Evolutionary conservation across 2,113 vertebrate species (phyloP).

Genomic region (Tenebrosternarchus preto): DNA sequence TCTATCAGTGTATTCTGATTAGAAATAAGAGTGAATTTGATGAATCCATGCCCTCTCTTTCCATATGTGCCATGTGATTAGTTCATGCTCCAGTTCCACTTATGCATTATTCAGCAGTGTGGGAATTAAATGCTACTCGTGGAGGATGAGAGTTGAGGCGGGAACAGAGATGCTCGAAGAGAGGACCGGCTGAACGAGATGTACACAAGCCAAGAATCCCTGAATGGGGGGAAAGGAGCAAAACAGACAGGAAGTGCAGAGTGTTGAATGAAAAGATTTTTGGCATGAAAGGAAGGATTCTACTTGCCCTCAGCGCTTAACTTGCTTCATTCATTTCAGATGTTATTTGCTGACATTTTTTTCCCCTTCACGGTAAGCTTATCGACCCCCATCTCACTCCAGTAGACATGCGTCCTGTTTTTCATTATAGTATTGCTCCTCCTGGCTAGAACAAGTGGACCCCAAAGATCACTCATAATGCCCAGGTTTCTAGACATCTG

Average conservation of each 20-base stretch:
- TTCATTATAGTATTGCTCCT: conserved; percentile 40
- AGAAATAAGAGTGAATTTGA: neutral
- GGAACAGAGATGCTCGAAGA: neutral
- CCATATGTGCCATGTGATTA: neutral
- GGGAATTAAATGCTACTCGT: neutral
- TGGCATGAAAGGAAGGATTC: conserved; percentile 4
- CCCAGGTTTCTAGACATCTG: conserved; percentile 22
- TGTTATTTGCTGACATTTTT: conserved; percentile 49
- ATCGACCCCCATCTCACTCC: conserved; percentile 51
- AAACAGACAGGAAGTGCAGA: conserved; percentile 1
- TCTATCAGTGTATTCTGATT: neutral
- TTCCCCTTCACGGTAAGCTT: conserved; percentile 32
- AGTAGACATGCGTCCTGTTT: conserved; percentile 43
- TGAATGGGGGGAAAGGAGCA: neutral
- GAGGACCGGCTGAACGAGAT: neutral
- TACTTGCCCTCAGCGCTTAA: conserved; percentile 58
- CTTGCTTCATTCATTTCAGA: conserved; percentile 60
- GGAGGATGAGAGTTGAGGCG: neutral
- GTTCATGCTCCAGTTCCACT: neutral
- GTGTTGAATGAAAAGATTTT: conserved; percentile 24
- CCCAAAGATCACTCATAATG: conserved; percentile 51
- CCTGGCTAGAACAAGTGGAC: conserved; percentile 48
- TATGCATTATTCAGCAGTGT: neutral
- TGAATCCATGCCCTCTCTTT: neutral
- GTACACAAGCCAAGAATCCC: neutral